Percentiles rank a stretch among this genome's conserved stretches.
Evolutionary conservation across 2,113 vertebrate species (phyloP).

Genomic region (Patagioenas fasciata): DNA sequence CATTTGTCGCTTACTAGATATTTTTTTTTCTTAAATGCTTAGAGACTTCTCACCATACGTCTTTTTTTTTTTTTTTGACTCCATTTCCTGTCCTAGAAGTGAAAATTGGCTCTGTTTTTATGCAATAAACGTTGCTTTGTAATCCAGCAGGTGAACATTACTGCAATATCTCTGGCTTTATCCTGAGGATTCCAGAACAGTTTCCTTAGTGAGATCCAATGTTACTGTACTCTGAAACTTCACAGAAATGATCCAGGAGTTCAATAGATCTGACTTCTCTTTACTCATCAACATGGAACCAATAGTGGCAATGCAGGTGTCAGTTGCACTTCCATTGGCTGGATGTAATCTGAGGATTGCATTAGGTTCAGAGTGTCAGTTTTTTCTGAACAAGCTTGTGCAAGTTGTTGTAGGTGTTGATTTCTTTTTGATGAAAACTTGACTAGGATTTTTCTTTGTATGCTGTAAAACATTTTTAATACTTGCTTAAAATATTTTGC

Average conservation of each 20-base stretch:
- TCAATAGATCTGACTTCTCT: neutral
- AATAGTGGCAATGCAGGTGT: neutral
- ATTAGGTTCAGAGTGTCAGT: neutral
- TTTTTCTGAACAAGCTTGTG: neutral
- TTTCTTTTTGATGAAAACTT: conserved; percentile 1
- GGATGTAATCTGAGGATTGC: neutral
- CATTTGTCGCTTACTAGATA: neutral
- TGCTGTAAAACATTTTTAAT: neutral
- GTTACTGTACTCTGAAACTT: neutral
- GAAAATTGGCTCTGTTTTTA: neutral
- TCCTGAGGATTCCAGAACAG: neutral
- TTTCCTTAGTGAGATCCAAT: neutral
- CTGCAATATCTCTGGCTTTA: neutral
- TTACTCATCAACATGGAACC: neutral
- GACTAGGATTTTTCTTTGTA: neutral
- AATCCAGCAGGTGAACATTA: neutral
- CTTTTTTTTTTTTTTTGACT: neutral
- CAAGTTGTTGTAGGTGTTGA: neutral
- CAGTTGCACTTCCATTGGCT: neutral
- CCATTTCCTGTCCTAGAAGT: neutral
- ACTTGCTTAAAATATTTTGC: neutral
- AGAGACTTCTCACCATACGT: neutral
- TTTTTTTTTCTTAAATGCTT: neutral
- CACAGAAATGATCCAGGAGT: neutral
- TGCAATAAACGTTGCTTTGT: accelerated